Percentiles rank a stretch among this genome's conserved stretches.
These are phyloP conservation scores for Scaeva pyrastri DNA, from an alignment of 2,888 invertebrate genomes.

Conservation along the genomic window DNA sequence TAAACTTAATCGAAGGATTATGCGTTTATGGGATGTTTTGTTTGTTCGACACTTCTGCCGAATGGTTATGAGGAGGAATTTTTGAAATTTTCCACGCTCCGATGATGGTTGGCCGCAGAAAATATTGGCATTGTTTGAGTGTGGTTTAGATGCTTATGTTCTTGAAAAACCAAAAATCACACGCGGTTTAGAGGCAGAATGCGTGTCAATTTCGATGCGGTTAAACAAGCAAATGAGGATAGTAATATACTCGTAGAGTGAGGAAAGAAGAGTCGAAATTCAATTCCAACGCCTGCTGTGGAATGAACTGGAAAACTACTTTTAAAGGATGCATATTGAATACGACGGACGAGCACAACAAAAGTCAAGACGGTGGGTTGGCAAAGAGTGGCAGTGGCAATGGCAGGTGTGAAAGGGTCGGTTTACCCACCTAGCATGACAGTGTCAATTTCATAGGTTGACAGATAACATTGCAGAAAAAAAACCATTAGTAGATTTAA, in stretches of 20 bases:
- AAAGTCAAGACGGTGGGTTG: not conserved
- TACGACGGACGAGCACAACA: not conserved
- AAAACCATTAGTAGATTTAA: not conserved
- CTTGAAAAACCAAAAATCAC: conserved; percentile 55
- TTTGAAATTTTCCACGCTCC: conserved; percentile 65
- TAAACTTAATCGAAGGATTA: conserved; percentile 70
- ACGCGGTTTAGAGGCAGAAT: conserved; percentile 41
- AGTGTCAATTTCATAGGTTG: conserved; percentile 30
- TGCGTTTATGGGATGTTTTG: conserved; percentile 74
- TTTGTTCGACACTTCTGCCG: conserved; percentile 61
- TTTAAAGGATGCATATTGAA: conserved; percentile 45
- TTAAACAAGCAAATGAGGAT: conserved; percentile 41
- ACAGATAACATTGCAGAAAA: not conserved
- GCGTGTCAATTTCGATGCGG: conserved; percentile 51
- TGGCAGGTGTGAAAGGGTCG: conserved; percentile 41
- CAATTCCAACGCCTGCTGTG: conserved; percentile 20
- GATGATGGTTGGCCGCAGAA: conserved; percentile 61
- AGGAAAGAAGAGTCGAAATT: conserved; percentile 11
- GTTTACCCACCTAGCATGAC: conserved; percentile 46
- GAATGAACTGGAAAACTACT: conserved; percentile 65
- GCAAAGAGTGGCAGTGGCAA: conserved; percentile 23
- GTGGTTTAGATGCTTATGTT: conserved; percentile 51
- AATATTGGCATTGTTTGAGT: conserved; percentile 47
- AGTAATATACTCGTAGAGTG: not conserved
- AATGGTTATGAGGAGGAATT: conserved; percentile 41